A percentile compares a stretch with the other conserved stretches of the same genome.
phyloP scores from a whole-genome alignment of 1,140 invertebrate species.

The Cotesia glomerata region DNA sequence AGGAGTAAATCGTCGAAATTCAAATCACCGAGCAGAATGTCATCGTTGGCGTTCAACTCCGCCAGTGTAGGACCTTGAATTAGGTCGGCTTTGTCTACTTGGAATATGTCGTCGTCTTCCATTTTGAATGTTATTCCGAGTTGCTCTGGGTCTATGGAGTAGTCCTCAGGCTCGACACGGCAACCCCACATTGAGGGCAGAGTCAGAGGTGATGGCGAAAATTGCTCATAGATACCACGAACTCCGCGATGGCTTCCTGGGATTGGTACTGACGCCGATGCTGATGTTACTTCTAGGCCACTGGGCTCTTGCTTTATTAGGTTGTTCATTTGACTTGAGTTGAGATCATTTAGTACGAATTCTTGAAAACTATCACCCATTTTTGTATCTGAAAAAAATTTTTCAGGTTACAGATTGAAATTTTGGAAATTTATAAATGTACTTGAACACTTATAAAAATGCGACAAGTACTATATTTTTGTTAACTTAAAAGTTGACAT shows the following conservation, averaged over 20 bases:
- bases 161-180: conserved; percentile 47
- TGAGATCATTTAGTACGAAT: conserved; percentile 37
- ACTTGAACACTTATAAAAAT: too few relatives aligned
- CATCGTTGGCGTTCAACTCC: conserved; percentile 85
- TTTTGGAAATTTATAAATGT: too few relatives aligned
- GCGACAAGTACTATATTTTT: too few relatives aligned
- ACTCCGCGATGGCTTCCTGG: conserved; percentile 54
- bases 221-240: conserved; percentile 54
- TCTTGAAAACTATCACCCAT: conserved; percentile 46
- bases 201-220: conserved; percentile 57
- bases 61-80: conserved; percentile 84
- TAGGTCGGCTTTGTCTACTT: conserved; percentile 86
- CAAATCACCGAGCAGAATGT: conserved; percentile 79
- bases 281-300: conserved; percentile 41
- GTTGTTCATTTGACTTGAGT: conserved; percentile 44
- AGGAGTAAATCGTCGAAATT: conserved; percentile 85
- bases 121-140: conserved; percentile 68
- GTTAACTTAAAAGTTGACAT: too few relatives aligned
- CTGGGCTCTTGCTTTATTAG: conserved; percentile 53
- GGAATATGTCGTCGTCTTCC: conserved; percentile 89
- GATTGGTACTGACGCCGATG: conserved; percentile 59
- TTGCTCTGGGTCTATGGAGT: conserved; percentile 50
- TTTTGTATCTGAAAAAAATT: background rate
- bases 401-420: too few relatives aligned
- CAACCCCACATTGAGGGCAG: conserved; percentile 48